These are phyloP conservation scores for Momotus momota DNA, from an alignment of 2,797 vertebrate species.

Conservation along the genomic window DNA sequence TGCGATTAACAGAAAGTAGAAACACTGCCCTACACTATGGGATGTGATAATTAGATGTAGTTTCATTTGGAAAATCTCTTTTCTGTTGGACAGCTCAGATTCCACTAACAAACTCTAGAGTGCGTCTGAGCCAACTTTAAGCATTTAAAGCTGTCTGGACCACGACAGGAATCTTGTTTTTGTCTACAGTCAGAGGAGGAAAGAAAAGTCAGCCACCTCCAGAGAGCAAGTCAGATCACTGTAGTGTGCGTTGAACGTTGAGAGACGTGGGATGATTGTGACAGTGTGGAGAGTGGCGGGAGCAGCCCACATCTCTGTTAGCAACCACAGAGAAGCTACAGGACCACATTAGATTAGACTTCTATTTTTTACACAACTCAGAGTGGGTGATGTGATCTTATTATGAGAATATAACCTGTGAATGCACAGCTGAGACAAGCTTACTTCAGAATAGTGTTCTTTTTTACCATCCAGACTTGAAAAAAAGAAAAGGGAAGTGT, in stretches of 20 bases:
- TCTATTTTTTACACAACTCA: neutral
- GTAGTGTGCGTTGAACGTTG: neutral
- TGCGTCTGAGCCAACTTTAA: neutral
- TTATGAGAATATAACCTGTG: neutral
- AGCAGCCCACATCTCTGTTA: neutral
- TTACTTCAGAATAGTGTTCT: neutral
- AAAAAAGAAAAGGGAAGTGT: neutral
- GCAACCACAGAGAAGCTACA: neutral
- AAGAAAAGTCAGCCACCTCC: neutral
- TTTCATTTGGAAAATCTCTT: neutral
- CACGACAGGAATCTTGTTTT: neutral
- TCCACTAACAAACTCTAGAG: constrained; percentile 11
- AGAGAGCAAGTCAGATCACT: neutral
- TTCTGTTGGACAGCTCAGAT: neutral
- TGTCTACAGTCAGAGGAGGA: neutral
- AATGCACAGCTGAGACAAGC: neutral
- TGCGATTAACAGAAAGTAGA: neutral
- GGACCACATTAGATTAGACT: neutral
- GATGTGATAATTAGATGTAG: neutral
- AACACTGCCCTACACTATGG: neutral
- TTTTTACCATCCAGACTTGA: neutral
- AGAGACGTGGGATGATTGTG: accelerated
- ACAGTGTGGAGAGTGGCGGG: neutral
- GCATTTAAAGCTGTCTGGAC: neutral
- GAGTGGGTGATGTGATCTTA: neutral